phyloP scores from a whole-genome alignment of 2,888 invertebrate genomes.

The Lycocerus yunnanus region DNA sequence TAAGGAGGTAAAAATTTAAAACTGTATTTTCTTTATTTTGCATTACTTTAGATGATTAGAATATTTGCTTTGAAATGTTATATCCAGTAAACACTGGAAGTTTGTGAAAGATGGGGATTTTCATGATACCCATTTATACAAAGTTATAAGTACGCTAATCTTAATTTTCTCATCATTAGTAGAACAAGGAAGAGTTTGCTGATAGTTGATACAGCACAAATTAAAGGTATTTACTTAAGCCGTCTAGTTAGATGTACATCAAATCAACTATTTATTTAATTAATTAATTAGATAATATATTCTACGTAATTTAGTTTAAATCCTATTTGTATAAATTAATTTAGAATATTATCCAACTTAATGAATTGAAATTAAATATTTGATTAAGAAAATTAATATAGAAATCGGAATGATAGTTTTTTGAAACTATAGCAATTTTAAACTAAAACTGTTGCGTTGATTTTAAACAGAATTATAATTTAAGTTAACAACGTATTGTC shows the following conservation, averaged over 20 bases:
- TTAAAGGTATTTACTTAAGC: neutral
- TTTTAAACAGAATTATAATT: too few species aligned
- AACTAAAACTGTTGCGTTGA: too few species aligned
- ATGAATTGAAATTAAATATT: neutral
- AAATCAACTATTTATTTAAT: neutral
- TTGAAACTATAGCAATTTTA: too few species aligned
- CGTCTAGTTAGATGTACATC: neutral
- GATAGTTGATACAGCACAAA: neutral
- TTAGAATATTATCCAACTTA: neutral
- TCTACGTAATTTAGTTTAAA: neutral
- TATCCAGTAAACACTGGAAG: neutral
- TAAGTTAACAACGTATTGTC: too few species aligned
- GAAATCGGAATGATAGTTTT: neutral
- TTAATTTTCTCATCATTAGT: neutral
- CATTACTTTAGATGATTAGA: neutral
- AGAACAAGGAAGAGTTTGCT: neutral
- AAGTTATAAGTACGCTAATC: neutral
- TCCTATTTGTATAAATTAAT: neutral
- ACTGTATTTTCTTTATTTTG: neutral
- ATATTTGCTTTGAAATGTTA: neutral
- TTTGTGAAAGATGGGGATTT: neutral
- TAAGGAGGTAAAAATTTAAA: neutral
- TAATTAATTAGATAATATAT: neutral
- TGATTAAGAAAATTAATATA: neutral
- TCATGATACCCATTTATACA: neutral